Evolutionary conservation across 2,113 vertebrate species (phyloP).

Genomic region (Archilochus colubris): DNA sequence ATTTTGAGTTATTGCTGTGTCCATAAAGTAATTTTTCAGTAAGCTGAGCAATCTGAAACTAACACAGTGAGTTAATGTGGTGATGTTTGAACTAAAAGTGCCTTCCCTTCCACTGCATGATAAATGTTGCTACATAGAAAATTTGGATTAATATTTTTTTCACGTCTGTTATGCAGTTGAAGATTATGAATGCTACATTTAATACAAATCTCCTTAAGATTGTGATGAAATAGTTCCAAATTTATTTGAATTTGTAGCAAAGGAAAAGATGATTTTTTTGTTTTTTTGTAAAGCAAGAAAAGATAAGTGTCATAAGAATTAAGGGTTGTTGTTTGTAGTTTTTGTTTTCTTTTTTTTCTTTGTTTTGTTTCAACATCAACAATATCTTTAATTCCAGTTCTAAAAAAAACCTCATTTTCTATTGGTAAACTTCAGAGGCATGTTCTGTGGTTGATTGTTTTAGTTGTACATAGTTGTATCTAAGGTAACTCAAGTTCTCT

Average conservation of each 20-base stretch:
- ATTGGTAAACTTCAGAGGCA: neutral
- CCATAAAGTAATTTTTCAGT: neutral
- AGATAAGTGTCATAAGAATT: neutral
- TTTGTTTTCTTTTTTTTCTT: too few species aligned
- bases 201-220: neutral
- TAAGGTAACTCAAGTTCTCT: neutral
- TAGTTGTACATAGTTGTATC: neutral
- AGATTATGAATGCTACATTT: neutral
- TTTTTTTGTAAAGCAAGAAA: neutral
- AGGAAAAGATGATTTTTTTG: neutral
- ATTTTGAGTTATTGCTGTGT: neutral
- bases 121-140: neutral
- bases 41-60: neutral
- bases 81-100: neutral
- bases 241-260: neutral
- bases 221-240: neutral
- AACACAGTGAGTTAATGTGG: neutral
- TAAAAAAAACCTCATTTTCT: neutral
- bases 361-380: neutral
- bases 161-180: neutral
- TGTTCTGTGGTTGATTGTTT: neutral
- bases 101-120: neutral
- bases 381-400: neutral
- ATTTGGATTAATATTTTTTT: neutral
- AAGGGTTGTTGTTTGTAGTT: too few species aligned